Conservation (phyloP, 2,888 invertebrate species). For the Andrena dorsata region DNA sequence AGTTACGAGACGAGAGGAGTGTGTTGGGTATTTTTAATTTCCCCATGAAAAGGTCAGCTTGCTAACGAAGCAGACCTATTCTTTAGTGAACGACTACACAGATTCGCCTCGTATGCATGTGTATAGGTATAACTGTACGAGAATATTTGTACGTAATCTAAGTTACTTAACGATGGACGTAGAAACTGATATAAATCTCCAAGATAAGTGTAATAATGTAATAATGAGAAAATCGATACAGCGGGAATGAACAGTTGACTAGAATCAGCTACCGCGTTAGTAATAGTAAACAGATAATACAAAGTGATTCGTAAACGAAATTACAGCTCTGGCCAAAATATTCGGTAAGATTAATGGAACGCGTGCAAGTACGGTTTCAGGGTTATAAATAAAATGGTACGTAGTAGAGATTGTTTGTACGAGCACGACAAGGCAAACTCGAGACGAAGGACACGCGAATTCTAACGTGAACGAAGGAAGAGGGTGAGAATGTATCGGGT, state of each 20-base stretch:
- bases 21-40: constrained; percentile 13
- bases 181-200: no score
- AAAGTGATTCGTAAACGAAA: background rate
- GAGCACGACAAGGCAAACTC: background rate
- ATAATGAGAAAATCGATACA: constrained; percentile 6
- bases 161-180: background rate
- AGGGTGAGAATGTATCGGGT: constrained; percentile 34
- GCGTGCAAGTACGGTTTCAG: background rate
- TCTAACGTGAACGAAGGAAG: constrained; percentile 37
- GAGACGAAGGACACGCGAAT: constrained; percentile 26
- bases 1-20: background rate
- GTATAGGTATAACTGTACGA: background rate
- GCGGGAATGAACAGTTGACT: background rate
- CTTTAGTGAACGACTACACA: background rate
- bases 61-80: background rate
- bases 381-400: background rate
- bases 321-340: background rate
- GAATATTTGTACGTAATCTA: background rate
- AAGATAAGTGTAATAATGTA: background rate
- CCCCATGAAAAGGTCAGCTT: constrained; percentile 25
- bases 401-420: no score
- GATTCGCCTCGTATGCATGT: background rate
- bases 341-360: background rate
- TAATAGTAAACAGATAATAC: background rate
- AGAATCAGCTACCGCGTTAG: background rate